phyloP scores from a whole-genome alignment of 2,888 invertebrate genomes.

The Harmothoe impar region DNA sequence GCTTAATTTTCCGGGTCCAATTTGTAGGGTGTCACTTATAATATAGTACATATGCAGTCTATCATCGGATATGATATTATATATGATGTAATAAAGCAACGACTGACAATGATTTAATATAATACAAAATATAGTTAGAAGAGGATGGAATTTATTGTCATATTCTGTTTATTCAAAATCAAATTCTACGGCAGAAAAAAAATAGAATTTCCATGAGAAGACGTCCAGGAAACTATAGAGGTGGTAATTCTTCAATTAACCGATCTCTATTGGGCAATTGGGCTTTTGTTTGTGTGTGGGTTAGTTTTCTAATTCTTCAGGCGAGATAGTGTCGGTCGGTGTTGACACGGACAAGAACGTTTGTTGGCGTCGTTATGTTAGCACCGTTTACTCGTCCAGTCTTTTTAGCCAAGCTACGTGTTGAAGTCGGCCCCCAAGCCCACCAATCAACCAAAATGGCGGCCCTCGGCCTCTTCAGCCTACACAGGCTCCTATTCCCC shows the following conservation, averaged over 20 bases:
- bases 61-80: too few species aligned
- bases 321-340: not conserved
- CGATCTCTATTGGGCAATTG: too few species aligned
- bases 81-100: too few species aligned
- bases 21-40: too few species aligned
- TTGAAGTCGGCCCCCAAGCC: not conserved
- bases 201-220: not conserved
- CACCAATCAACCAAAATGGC: conserved; percentile 24
- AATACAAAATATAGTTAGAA: too few species aligned
- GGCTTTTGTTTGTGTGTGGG: not conserved
- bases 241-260: too few species aligned
- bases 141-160: too few species aligned
- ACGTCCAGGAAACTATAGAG: too few species aligned
- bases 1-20: too few species aligned
- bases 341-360: not conserved
- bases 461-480: not conserved
- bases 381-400: not conserved
- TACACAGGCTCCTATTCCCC: not conserved
- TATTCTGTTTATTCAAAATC: not conserved
- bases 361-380: not conserved
- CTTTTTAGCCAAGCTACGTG: not conserved
- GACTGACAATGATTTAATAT: too few species aligned
- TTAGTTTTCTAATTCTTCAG: not conserved
- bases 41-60: too few species aligned
- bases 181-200: not conserved